Evolutionary conservation across 2,113 vertebrate genomes (phyloP), one percentile per base, ranked within the genome.

Genomic region (Xyliphius kryptos): DNA sequence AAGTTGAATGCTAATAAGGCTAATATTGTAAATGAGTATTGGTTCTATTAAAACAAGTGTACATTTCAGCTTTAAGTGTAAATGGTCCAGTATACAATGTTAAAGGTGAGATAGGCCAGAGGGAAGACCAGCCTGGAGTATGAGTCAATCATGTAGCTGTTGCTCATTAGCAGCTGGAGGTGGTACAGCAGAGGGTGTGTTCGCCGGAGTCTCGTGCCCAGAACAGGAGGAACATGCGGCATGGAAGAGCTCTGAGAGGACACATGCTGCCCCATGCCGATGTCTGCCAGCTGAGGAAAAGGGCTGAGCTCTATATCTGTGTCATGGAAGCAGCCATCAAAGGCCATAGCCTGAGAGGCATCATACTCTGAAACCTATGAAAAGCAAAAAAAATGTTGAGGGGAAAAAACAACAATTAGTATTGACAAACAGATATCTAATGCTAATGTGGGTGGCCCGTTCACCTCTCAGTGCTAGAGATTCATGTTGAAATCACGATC

Each of bases 51-150:
- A 54, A 7, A 17, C 6, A 16, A 20, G 20, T 11, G 5, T 14
- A 3, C 14, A 6, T 21, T 17, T n/a, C 14, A 50, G n/a, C 6
- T n/a, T 86, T 81, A 95, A 50, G 91, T 81, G 81, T 95, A 94
- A 74, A 92, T 71, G 77, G 90, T 83, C 93, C 92, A 95, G 78
- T 94, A 96, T 83, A 97, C 88, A 75, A 90, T 85, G 76, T 97
- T 94, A 79, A 97, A 96, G 66, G 90, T 76, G 74, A 97, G 85
- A 76, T 93, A 97, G 59, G 90, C 88, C 66, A 85, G 73, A 46
- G 92, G 92, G 83, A 97, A 97, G 69, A 90, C 84, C 81, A 92
- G 74, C 59, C 88, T 89, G 11, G 91, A 97, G 77, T 95, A 96
- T 0, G 91, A 92, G 83, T 97, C 92, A 47, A 93, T 94, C 76